Percentiles rank a stretch among this genome's conserved stretches.
Evolutionary conservation across 2,797 vertebrate genomes (phyloP).

Genomic region (Dallia pectoralis): DNA sequence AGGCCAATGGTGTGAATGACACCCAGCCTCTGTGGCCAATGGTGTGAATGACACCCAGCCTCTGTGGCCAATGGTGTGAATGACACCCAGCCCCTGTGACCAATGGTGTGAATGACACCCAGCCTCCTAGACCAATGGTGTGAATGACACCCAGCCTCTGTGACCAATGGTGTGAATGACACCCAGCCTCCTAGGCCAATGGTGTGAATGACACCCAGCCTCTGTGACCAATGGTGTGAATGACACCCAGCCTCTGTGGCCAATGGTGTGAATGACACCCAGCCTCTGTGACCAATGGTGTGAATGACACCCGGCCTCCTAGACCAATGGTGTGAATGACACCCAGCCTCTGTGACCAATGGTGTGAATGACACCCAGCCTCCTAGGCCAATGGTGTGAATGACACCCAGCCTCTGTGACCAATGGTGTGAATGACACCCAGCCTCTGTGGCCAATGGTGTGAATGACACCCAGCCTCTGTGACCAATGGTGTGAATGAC

Average conservation of each 20-base stretch:
- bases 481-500: conserved; percentile 53
- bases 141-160: conserved; percentile 26
- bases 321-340: conserved; percentile 5
- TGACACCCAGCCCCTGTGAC: conserved; percentile 32
- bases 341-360: conserved; percentile 41
- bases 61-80: background rate
- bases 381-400: background rate
- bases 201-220: conserved; percentile 11
- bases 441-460: conserved; percentile 6
- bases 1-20: conserved; percentile 6
- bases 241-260: conserved; percentile 22
- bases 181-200: conserved; percentile 22
- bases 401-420: conserved; percentile 32
- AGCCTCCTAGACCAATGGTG: conserved; percentile 3
- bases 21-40: conserved; percentile 41
- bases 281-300: conserved; percentile 49
- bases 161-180: conserved; percentile 53
- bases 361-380: conserved; percentile 48
- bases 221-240: conserved; percentile 51
- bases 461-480: conserved; percentile 26
- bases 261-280: conserved; percentile 9
- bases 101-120: conserved; percentile 54
- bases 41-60: conserved; percentile 48
- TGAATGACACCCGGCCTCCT: conserved; percentile 33
- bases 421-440: conserved; percentile 54